Evolutionary conservation across 2,888 invertebrate genomes (phyloP), one percentile per base, ranked within the genome.

Genomic region (Sceliomorpha sp.): DNA sequence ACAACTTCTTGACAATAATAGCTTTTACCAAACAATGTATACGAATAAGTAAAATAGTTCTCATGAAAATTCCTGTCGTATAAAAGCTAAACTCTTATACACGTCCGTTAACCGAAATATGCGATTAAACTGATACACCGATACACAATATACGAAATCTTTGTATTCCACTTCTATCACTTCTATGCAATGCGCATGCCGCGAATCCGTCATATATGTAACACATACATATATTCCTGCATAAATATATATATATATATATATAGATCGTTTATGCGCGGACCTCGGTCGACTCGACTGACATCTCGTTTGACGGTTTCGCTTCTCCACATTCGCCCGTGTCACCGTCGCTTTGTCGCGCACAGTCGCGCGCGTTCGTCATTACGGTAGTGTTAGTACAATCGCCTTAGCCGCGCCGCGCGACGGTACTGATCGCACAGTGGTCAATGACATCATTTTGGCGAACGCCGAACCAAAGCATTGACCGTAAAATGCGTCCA

Each of bases 211-310:
- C n/a, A n/a, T n/a, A n/a, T n/a, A n/a, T n/a, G n/a, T n/a, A n/a
- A n/a, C n/a, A n/a, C n/a, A n/a, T n/a, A n/a, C n/a, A n/a, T n/a
- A n/a, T n/a, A 20, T 20, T 20, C 5, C 5, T 20, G 5, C 20
- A 20, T 20, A 20, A 4, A 20, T 5, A 20, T 20, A 5, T 20
- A 4, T 20, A 2, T 29, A 29, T 29, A 8, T 29, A 29, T 8
- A 29, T 29, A 29, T 29, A 29, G 20, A 20, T 20, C 5, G 20
- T 59, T 48, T 48, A 48, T 59, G 59, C 59, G 48, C 48, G 59
- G 58, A 48, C 58, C 40, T 48, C 48, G 48, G 47, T 70, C 2
- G 44, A 26, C 17, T 68, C 60, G 20, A 48, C 53, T n/a, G 6
- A 37, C 20, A 20, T 45, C 29, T 20, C 31, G 27, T 2, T 47